Conservation (phyloP, 2,888 invertebrate genomes). For the Ochropleura leucogaster region DNA sequence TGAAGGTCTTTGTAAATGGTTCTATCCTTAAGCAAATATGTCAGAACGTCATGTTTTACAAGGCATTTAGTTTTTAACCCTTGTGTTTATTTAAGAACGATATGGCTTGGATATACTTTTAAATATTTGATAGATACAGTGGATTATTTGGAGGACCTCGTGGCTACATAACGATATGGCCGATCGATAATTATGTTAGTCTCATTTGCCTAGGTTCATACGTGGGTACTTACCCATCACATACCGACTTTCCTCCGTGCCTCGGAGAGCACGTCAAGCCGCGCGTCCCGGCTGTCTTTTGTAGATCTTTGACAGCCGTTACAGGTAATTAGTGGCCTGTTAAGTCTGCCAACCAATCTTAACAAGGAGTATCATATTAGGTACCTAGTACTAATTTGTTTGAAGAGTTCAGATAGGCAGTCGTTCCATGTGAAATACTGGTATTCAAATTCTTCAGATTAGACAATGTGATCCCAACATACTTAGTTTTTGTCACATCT, state of each 20-base stretch:
- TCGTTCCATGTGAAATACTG: too few species aligned
- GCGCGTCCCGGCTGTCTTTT: too few species aligned
- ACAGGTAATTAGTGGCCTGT: too few species aligned
- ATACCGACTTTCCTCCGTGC: background rate
- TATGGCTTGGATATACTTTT: background rate
- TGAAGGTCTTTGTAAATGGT: background rate
- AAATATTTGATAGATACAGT: background rate
- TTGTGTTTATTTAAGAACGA: constrained; percentile 31
- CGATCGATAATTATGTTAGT: background rate
- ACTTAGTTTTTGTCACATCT: too few species aligned
- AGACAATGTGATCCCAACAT: too few species aligned
- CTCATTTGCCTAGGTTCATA: background rate
- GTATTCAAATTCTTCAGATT: too few species aligned
- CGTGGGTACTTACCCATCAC: background rate
- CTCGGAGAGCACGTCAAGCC: background rate
- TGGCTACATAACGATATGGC: background rate
- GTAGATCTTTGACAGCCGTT: too few species aligned
- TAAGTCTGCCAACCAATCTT: too few species aligned
- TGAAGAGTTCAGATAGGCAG: too few species aligned
- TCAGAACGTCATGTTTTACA: constrained; percentile 59
- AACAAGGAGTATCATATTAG: too few species aligned
- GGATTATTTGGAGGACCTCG: background rate
- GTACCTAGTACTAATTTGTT: too few species aligned
- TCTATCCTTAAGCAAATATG: constrained; percentile 39
- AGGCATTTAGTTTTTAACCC: constrained; percentile 34